Evolutionary conservation across 2,888 invertebrate genomes (phyloP), one percentile per base, ranked within the genome.

Genomic region (Polietes domitor): DNA sequence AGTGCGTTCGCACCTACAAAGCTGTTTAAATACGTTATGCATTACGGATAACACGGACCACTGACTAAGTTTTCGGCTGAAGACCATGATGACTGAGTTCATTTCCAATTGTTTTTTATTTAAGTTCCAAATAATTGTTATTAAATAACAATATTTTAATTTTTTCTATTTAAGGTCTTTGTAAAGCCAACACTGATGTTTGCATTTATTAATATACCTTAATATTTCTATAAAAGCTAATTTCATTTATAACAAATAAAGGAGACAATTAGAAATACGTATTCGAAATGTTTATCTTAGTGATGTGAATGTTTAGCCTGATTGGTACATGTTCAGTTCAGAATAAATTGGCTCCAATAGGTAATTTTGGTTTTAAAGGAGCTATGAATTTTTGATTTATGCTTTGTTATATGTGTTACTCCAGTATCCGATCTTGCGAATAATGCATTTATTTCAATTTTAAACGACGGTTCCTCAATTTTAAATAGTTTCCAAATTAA

Each of bases 1-100:
- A 94, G 84, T 95, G 95, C 93, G 96, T 96, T 89, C 93, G 96
- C 89, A 92, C 95, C 86, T 96, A 96, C 94, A 96, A 96, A 90
- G 93, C 93, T 87, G 93, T 94, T 89, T 94, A 94, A 93, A 88
- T 41, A 73, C 37, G 37, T 41, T 61, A 17, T 63, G 41, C 19
- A 73, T 41, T 68, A 65, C 63, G 32, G 37, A 53, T n/a, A 24
- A 74, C 65, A 21, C 12, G 32, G 15, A 75, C 12, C 47, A 37
- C 21, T 55, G 32, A 9, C 47, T 37, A 50, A 2, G 24, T 26
- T n/a, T 17, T 55, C 47, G 37, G n/a, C 41, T 68, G 61, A 76
- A 71, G 47, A 74, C 61, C 32, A 21, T 65, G 19, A 72, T 70
- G 68, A 82, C 83, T 86, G 84, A 86, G 85, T 86, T 58, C 50